phyloP scores from a whole-genome alignment of 2,888 invertebrate genomes.

The Hydriomena furcata region DNA sequence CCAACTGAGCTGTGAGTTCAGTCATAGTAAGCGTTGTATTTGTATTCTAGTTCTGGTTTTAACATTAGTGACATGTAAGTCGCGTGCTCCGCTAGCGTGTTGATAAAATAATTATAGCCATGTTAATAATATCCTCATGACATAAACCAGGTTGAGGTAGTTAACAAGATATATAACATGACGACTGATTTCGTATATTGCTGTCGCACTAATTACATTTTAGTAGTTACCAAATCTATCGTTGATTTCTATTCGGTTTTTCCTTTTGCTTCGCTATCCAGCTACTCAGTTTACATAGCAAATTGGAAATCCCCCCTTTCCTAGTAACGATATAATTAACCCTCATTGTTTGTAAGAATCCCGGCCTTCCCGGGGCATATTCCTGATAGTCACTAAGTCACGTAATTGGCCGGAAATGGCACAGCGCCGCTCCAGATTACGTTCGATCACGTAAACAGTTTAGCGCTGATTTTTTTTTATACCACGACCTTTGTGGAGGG shows the following conservation, averaged over 20 bases:
- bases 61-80: constrained; percentile 9
- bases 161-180: constrained; percentile 10
- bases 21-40: background rate
- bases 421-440: constrained; percentile 62
- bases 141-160: constrained; percentile 18
- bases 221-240: background rate
- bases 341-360: constrained; percentile 35
- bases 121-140: constrained; percentile 26
- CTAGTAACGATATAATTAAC: constrained; percentile 49
- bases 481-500: constrained; percentile 47
- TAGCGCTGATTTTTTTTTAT: constrained; percentile 64
- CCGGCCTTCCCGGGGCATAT: constrained; percentile 37
- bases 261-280: constrained; percentile 5
- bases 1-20: too few species aligned
- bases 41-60: constrained; percentile 20
- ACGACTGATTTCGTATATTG: background rate
- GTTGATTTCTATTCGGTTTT: constrained; percentile 8
- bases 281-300: constrained; percentile 30
- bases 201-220: constrained; percentile 1
- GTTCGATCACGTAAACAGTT: constrained; percentile 73
- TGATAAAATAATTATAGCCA: constrained; percentile 13
- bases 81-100: constrained; percentile 24
- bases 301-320: constrained; percentile 38
- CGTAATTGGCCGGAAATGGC: constrained; percentile 71
- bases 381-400: constrained; percentile 60